These are phyloP conservation scores for Trichomalopsis sarcophagae DNA, from an alignment of 1,140 invertebrate genomes.

Conservation along the genomic window DNA sequence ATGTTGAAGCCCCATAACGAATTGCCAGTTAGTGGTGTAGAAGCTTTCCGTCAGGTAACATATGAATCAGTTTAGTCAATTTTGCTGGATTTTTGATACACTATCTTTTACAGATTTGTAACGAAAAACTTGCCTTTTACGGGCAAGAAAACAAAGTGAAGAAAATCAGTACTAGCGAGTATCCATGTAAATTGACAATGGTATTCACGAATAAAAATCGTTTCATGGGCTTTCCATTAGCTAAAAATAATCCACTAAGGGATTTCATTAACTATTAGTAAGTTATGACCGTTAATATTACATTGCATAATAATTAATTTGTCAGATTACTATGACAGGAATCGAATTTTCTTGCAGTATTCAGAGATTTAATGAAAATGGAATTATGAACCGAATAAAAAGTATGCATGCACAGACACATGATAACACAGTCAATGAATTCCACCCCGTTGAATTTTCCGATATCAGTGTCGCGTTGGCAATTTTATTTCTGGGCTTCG, in stretches of 20 bases:
- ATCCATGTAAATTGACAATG: background rate
- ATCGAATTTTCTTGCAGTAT: background rate
- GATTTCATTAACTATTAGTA: conserved; percentile 6
- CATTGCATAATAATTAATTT: too few species aligned
- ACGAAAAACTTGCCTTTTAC: background rate
- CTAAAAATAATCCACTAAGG: background rate
- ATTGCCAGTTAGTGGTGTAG: background rate
- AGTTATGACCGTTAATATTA: background rate
- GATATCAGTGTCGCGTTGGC: background rate
- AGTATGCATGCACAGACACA: background rate
- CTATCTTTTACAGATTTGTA: background rate
- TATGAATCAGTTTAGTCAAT: background rate
- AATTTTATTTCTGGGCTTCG: background rate
- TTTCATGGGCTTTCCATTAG: background rate
- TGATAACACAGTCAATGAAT: background rate
- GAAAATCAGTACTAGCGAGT: background rate
- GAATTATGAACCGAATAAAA: background rate
- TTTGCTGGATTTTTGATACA: background rate
- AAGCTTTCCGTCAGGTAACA: background rate
- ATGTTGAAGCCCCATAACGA: background rate
- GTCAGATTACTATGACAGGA: background rate
- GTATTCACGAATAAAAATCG: background rate
- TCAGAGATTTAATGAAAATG: background rate
- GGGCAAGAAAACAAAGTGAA: background rate
- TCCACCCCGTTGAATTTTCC: background rate